Evolutionary conservation across 2,113 vertebrate species (phyloP), one percentile per base, ranked within the genome.

Genomic region (Amazona guildingii): DNA sequence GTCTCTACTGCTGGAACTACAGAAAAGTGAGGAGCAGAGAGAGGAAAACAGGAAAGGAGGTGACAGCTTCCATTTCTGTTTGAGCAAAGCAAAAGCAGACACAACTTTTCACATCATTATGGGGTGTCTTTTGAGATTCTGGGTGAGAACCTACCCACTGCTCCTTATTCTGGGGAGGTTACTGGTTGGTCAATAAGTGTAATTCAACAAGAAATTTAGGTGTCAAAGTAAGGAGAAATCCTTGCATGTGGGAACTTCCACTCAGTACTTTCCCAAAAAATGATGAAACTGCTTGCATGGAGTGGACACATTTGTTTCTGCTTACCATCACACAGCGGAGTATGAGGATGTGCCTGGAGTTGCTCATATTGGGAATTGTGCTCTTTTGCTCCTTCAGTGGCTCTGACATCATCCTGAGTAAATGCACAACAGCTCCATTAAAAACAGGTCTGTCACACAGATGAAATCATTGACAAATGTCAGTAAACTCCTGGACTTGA

Each of bases 201-300:
- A 37, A 73, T 82, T 75, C 80, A 70, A 23, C 49, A 61, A 90
- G 77, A 27, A 68, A 41, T 11, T 39, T 35, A 41, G 29, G 11
- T 70, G 72, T 41, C 55, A 43, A 54, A 49, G 64, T 18, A 37
- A 88, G 90, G 88, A 90, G 92, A 95, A 88, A 77, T 92, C 90
- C 87, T 78, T 90, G 39, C 83, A 73, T 70, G 61, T 57, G 69
- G 92, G 88, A 95, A 96, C 86, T 97, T 95, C 95, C 90, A 74
- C 82, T 27, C 13, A 95, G 82, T 92, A 92, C 75, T 96, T 97
- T 94, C 86, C 94, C 85, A 86, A 90, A 91, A 52, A 72, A 61
- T 96, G 92, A 92, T 86, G 95, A 95, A 95, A 93, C 44, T 41
- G 5, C 49, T 84, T 67, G 57, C 39, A 67, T 62, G 55, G 54